phyloP scores from a whole-genome alignment of 2,888 invertebrate species.

The Seladonia tumulorum region DNA sequence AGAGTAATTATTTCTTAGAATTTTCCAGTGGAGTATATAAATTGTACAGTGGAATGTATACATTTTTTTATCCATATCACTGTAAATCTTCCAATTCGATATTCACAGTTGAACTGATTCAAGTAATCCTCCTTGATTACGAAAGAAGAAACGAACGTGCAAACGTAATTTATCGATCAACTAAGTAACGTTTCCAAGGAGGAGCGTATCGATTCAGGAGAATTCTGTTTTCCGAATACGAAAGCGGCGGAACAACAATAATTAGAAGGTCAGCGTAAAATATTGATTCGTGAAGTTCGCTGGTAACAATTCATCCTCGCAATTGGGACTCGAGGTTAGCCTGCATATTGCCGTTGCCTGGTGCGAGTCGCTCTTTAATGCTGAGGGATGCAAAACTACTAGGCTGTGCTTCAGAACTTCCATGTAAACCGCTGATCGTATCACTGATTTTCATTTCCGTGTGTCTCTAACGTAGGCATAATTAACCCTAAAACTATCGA shows the following conservation, averaged over 20 bases:
- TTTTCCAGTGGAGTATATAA: no score
- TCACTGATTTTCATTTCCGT: background rate
- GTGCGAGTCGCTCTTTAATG: conserved; percentile 32
- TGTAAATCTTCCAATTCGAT: background rate
- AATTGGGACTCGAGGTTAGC: conserved; percentile 27
- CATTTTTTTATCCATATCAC: no score
- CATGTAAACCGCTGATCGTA: background rate
- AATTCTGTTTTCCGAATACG: background rate
- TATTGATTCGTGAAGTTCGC: conserved; percentile 41
- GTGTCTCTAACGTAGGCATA: background rate
- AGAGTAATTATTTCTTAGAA: no score
- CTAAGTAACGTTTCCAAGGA: background rate
- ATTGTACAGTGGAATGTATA: no score
- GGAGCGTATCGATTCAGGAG: background rate
- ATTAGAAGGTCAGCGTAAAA: conserved; percentile 29
- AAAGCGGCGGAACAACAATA: conserved; percentile 13
- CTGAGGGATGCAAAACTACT: conserved; percentile 31
- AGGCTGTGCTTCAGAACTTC: conserved; percentile 24
- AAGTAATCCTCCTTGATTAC: background rate
- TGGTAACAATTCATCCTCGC: conserved; percentile 29
- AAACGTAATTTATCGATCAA: background rate
- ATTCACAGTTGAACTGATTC: background rate
- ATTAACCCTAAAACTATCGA: no score
- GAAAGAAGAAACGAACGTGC: background rate
- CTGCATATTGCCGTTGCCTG: conserved; percentile 23